Base-by-base conservation (phyloP, 2,797 vertebrate genomes). In the Acanthornis magna region DNA sequence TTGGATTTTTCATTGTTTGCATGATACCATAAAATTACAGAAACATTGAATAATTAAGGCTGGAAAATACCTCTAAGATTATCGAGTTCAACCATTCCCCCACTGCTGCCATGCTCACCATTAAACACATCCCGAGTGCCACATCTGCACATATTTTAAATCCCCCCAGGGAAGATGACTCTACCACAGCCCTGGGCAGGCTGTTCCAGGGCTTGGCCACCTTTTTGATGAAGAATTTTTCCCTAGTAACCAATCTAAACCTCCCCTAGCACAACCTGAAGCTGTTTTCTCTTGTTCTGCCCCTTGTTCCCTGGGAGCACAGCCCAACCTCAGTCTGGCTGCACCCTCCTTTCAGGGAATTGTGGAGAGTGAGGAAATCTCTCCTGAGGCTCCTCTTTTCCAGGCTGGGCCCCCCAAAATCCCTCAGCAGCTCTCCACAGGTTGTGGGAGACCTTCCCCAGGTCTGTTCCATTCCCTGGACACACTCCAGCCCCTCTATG, bases 241-340 rank as follows among this genome's bases (percentile, higher is more conserved):
- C 29, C 23, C 9, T 45, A 9, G 38, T 34, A 40, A 20, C 16
- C 21, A 12, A 23, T 10, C 10, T 51, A 62, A 68, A 32, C 11
- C 20, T 51, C 22, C 13, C 7, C 9, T 54, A 25, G 27, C 18
- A 48, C 6, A 55, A 5, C 20, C 5, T 27, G 36, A 45, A 15
- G 9, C 13, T 7, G 5, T 57, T 74, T 32, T 7, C 19, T 5
- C 11, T 55, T 19, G 17, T 50, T 36, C 17, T 30, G 15, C 42
- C 27, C 29, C 50, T 38, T 38, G 16, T 16, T 50, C 22, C 23
- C 4, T n/a, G 36, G 25, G 9, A 30, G 25, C 34, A 80, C 17
- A 57, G 17, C 4, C 7, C 0, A 0, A 50, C 12, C 1, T 7
- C 30, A 2, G 4, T 13, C 27, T 10, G 32, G 5, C 14, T 61